Conservation (phyloP, 2,888 invertebrate genomes). For the Melikaiella ostensackeni region DNA sequence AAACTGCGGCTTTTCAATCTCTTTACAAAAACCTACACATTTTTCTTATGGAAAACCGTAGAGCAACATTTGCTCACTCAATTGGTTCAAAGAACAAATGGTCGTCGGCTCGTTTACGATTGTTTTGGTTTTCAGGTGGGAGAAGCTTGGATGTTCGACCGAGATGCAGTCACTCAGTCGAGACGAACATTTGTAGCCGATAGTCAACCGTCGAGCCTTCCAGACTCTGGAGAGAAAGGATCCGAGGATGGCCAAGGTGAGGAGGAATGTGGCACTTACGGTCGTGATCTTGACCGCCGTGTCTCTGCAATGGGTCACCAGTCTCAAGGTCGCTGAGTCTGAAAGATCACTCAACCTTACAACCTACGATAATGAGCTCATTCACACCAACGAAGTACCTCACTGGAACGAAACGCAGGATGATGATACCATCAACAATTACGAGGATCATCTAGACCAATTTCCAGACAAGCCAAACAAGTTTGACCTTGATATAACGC, state of each 20-base stretch:
- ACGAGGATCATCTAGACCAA: constrained; percentile 52
- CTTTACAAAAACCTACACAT: background rate
- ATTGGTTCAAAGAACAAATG: background rate
- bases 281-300: constrained; percentile 57
- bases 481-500: constrained; percentile 67
- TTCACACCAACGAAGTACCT: constrained; percentile 58
- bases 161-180: constrained; percentile 49
- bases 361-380: constrained; percentile 39
- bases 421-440: constrained; percentile 3
- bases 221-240: constrained; percentile 49
- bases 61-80: background rate
- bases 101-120: background rate
- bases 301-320: constrained; percentile 51
- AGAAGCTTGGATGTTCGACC: constrained; percentile 45
- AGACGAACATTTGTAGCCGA: constrained; percentile 43
- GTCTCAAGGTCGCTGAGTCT: constrained; percentile 62
- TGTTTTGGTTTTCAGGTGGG: constrained; percentile 42
- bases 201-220: constrained; percentile 50
- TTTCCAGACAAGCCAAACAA: constrained; percentile 67
- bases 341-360: constrained; percentile 36
- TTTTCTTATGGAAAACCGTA: background rate
- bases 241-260: constrained; percentile 58
- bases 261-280: constrained; percentile 50
- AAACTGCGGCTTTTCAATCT: background rate
- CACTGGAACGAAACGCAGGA: constrained; percentile 46